These are phyloP conservation scores for Julus scanicus DNA, from an alignment of 2,888 invertebrate species.

Conservation along the genomic window DNA sequence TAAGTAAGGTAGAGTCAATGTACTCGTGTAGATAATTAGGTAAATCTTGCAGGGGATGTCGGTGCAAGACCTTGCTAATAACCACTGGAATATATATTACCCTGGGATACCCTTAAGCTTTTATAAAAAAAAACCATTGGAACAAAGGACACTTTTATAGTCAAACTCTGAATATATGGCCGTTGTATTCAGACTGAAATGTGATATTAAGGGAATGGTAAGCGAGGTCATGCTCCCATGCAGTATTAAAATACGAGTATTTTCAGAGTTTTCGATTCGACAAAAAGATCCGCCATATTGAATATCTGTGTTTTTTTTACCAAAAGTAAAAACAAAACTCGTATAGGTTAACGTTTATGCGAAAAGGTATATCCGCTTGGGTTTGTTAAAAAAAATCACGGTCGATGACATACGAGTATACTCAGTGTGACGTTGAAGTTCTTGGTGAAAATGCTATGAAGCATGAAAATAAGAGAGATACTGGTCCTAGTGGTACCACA, in stretches of 20 bases:
- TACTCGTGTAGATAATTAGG: not conserved
- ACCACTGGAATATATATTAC: not conserved
- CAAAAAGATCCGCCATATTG: conserved; percentile 30
- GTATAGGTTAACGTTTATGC: not conserved
- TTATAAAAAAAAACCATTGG: not conserved
- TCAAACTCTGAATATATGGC: not conserved
- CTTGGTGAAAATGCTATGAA: not conserved
- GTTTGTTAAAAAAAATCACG: conserved; percentile 5
- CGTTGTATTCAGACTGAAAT: not conserved
- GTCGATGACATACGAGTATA: conserved; percentile 18
- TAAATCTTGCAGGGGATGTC: not conserved
- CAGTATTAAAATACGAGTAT: not conserved
- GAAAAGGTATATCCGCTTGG: not conserved
- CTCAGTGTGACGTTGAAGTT: conserved; percentile 17
- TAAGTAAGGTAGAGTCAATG: no score
- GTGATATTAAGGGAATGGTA: not conserved
- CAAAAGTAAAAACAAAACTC: conserved; percentile 32
- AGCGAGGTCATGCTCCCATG: not conserved
- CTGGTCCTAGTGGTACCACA: conserved; percentile 1
- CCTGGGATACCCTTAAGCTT: not conserved
- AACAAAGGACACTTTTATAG: not conserved
- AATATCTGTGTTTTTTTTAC: not conserved
- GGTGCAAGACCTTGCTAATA: not conserved
- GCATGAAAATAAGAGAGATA: conserved; percentile 21
- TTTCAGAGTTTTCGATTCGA: not conserved